Evolutionary conservation across 2,888 invertebrate species (phyloP).

Genomic region (Polyploca ridens): DNA sequence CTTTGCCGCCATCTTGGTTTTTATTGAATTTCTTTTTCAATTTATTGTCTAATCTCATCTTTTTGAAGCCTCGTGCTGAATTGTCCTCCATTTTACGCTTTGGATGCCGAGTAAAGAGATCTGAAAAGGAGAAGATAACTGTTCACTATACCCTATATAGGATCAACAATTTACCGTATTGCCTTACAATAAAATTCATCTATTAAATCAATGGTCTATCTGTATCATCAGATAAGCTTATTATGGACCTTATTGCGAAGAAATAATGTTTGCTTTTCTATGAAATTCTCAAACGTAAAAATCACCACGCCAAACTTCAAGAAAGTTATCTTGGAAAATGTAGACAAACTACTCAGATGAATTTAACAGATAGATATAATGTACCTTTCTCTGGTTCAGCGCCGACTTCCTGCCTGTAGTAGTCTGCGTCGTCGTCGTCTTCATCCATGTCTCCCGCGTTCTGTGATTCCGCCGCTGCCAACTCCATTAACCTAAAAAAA

Average conservation of each 20-base stretch:
- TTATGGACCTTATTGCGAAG: neutral
- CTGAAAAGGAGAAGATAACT: constrained; percentile 42
- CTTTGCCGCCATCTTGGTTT: constrained; percentile 36
- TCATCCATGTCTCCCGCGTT: constrained; percentile 64
- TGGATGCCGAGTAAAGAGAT: constrained; percentile 66
- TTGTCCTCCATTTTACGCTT: constrained; percentile 68
- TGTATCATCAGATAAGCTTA: too few species aligned
- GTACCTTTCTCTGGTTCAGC: constrained; percentile 93
- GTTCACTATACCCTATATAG: neutral
- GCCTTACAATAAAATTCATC: too few species aligned
- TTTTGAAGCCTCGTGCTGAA: constrained; percentile 71
- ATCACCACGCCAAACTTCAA: too few species aligned
- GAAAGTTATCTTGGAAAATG: too few species aligned
- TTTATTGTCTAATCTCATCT: constrained; percentile 75
- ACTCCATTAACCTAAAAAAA: constrained; percentile 69
- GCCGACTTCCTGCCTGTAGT: constrained; percentile 94
- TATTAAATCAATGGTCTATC: too few species aligned
- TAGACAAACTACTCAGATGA: too few species aligned
- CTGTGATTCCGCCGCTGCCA: constrained; percentile 82
- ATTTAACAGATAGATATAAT: neutral
- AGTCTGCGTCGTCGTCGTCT: constrained; percentile 88
- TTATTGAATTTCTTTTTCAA: constrained; percentile 68
- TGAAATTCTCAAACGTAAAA: too few species aligned
- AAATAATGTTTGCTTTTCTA: neutral
- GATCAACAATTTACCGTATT: too few species aligned